Evolutionary conservation across 2,888 invertebrate genomes (phyloP).

Genomic region (Chrysotoxum bicinctum): DNA sequence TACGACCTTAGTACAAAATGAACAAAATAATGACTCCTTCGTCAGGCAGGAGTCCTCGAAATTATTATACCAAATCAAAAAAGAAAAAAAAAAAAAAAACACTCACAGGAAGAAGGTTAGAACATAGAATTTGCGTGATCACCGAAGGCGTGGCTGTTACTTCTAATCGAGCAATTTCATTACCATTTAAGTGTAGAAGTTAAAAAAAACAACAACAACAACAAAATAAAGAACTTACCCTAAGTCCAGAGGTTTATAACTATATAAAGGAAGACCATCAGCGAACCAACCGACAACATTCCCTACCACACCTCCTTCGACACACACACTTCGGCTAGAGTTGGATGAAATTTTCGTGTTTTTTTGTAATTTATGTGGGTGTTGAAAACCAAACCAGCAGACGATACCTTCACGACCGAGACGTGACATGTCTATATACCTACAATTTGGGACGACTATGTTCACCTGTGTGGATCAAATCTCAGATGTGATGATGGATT

Average conservation of each 20-base stretch:
- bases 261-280: slow-evolving; percentile 5
- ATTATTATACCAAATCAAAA: slow-evolving; percentile 63
- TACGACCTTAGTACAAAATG: slow-evolving; percentile 33
- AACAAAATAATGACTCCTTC: slow-evolving; percentile 58
- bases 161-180: slow-evolving; percentile 73
- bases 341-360: slow-evolving; percentile 66
- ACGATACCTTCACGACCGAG: slow-evolving; percentile 24
- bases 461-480: slow-evolving; percentile 67
- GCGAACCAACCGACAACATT: slow-evolving; percentile 11
- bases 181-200: slow-evolving; percentile 71
- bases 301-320: slow-evolving; percentile 35
- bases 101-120: slow-evolving; percentile 37
- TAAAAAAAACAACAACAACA: slow-evolving; percentile 22
- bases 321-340: neutral
- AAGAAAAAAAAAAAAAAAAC: slow-evolving; percentile 37
- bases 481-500: slow-evolving; percentile 71
- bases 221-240: slow-evolving; percentile 34
- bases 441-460: slow-evolving; percentile 43
- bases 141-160: slow-evolving; percentile 74
- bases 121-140: slow-evolving; percentile 74
- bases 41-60: slow-evolving; percentile 61
- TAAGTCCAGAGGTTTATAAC: slow-evolving; percentile 26
- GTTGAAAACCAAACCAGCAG: slow-evolving; percentile 55
- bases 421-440: slow-evolving; percentile 48
- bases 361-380: slow-evolving; percentile 71